Conservation (phyloP, 2,797 vertebrate species). For the Eidolon dupreanum region DNA sequence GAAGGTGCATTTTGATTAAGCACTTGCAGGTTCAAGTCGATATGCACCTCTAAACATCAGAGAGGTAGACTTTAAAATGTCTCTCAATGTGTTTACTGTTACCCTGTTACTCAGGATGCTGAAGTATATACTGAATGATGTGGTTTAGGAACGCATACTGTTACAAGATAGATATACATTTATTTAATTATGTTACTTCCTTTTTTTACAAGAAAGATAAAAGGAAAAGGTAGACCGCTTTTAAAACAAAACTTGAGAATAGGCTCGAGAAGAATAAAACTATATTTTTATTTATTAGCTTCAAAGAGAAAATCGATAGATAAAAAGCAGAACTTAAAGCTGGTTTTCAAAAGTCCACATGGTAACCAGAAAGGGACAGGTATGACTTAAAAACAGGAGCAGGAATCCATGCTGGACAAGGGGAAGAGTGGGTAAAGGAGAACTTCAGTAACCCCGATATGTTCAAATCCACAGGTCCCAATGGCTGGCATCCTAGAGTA, state of each 20-base stretch:
- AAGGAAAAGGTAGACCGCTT: neutral
- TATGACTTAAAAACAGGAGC: neutral
- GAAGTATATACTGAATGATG: neutral
- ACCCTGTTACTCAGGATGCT: neutral
- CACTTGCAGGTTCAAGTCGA: neutral
- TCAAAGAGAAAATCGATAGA: conserved; percentile 21
- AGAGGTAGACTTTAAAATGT: neutral
- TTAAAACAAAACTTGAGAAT: neutral
- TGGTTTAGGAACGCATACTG: neutral
- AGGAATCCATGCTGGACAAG: conserved; percentile 49
- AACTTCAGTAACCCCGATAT: conserved; percentile 75
- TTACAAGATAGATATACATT: neutral
- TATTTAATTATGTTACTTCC: neutral
- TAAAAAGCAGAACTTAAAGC: neutral
- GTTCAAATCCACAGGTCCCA: conserved; percentile 81
- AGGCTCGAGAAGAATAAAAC: neutral
- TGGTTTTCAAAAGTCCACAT: neutral
- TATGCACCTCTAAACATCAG: neutral
- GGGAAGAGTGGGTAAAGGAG: conserved; percentile 57
- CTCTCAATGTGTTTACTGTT: neutral
- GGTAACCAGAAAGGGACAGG: neutral
- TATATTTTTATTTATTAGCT: neutral
- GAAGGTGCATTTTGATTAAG: conserved; percentile 18
- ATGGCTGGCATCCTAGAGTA: conserved; percentile 61
- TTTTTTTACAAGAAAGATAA: neutral